Base-by-base conservation (phyloP, 2,797 vertebrate species). In the Buceros bicornis region DNA sequence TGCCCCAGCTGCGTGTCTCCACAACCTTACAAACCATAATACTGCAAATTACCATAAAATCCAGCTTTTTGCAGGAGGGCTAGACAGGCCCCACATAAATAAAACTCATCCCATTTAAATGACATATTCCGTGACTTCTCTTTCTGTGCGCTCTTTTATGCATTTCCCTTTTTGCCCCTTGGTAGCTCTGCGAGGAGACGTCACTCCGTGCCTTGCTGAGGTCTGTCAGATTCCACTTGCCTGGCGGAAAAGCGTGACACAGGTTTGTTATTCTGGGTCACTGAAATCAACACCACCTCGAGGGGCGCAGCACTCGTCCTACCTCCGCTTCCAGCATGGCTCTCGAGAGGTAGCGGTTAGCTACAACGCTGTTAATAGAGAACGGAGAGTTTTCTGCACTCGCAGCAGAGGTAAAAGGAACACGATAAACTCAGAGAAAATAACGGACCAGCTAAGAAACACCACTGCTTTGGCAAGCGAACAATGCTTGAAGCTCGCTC, bases 191-290 rank as follows among this genome's bases (percentile, higher is more conserved):
- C 26, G 70, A 74, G 73, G 77, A 89, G 78, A 60, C 1, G 3
- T 71, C 67, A 60, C 31, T 67, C 47, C 0, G 0, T 37, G 51
- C 60, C 71, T 74, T 62, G 17, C 69, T 57, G 74, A 70, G 78
- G 45, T 90, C 74, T 92, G 74, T 78, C 19, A 24, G 21, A 82
- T 70, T 66, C 56, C 25, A 0, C 78, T 60, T 91, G 83, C 53
- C 62, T n/a, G 42, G 43, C 56, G 93, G 74, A 35, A 67, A 89
- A 85, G 61, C 35, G 4, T 17, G 56, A 56, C 92, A 70, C 40
- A 25, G 48, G 78, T 96, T 93, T 92, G 74, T 80, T 95, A 64
- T 91, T 89, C 74, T 64, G 79, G 81, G 79, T 93, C 79, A 66
- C 62, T 1, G 13, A 58, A 92, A 89, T 48, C 60, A 51, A 33